These are phyloP conservation scores for Lutjanus campechanus DNA, from an alignment of 2,797 vertebrate species.

Conservation along the genomic window DNA sequence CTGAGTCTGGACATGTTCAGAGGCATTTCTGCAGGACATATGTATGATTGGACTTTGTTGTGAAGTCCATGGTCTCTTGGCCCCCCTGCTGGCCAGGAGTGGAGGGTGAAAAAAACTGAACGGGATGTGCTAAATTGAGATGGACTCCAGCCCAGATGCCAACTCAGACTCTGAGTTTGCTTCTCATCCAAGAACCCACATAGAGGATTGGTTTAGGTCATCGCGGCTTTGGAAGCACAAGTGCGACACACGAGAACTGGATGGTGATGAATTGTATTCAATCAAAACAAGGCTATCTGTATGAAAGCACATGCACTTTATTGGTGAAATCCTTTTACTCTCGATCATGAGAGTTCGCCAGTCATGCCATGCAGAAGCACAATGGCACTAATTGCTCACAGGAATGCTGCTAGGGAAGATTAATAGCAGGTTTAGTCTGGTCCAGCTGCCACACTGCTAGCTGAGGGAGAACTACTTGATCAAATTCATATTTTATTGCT, in stretches of 20 bases:
- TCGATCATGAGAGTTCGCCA: not conserved
- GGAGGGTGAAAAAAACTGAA: slow-evolving; percentile 21
- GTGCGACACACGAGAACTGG: not conserved
- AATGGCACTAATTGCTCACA: slow-evolving; percentile 10
- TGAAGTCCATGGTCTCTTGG: slow-evolving; percentile 12
- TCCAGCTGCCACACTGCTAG: not conserved
- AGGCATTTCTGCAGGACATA: slow-evolving; percentile 18
- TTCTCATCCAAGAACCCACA: slow-evolving; percentile 28
- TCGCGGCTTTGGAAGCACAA: not conserved
- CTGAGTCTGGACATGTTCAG: slow-evolving; percentile 25
- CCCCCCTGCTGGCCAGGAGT: slow-evolving; percentile 12
- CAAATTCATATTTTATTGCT: slow-evolving; percentile 14
- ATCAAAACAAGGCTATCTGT: not conserved
- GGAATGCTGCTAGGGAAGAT: slow-evolving; percentile 15
- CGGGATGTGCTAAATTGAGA: slow-evolving; percentile 41
- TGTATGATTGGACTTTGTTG: slow-evolving; percentile 15
- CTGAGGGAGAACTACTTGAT: not conserved
- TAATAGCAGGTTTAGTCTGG: slow-evolving; percentile 8
- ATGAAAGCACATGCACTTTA: not conserved
- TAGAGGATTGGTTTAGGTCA: slow-evolving; percentile 23
- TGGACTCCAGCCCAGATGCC: slow-evolving; percentile 44
- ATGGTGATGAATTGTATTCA: not conserved
- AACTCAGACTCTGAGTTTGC: slow-evolving; percentile 29
- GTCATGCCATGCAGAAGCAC: not conserved
- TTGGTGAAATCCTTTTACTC: slow-evolving; percentile 8